These are phyloP conservation scores for Myripristis murdjan DNA, from an alignment of 2,797 vertebrate species.

Conservation along the genomic window DNA sequence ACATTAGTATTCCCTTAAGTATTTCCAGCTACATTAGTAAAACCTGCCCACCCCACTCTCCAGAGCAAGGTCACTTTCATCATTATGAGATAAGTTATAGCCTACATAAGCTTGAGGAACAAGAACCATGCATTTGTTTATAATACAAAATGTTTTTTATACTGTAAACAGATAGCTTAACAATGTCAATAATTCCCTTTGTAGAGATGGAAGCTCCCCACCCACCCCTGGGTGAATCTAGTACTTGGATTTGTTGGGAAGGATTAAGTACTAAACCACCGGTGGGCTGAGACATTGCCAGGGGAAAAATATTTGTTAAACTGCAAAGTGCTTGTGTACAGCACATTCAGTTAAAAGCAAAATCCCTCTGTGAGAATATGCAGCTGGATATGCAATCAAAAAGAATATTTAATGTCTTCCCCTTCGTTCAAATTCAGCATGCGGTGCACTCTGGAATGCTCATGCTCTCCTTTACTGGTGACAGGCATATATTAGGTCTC, in stretches of 20 bases:
- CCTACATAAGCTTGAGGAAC: conserved; percentile 53
- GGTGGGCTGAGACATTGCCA: conserved; percentile 79
- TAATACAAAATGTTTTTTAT: conserved; percentile 61
- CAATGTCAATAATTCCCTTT: conserved; percentile 84
- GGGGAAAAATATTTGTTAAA: conserved; percentile 85
- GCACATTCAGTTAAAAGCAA: conserved; percentile 82
- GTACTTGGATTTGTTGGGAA: conserved; percentile 76
- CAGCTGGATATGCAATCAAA: conserved; percentile 84
- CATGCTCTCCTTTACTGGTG: conserved; percentile 63
- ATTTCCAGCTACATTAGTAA: conserved; percentile 71
- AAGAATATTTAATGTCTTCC: conserved; percentile 84
- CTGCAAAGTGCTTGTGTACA: conserved; percentile 84
- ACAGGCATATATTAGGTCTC: conserved; percentile 70
- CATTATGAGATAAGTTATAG: conserved; percentile 58
- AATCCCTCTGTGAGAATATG: conserved; percentile 79
- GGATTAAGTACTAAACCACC: conserved; percentile 79
- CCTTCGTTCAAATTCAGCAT: conserved; percentile 77
- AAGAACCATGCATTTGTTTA: conserved; percentile 61
- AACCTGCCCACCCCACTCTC: conserved; percentile 67
- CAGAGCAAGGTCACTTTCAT: conserved; percentile 77
- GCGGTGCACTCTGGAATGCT: conserved; percentile 60
- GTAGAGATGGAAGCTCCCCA: conserved; percentile 70
- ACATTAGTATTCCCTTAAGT: conserved; percentile 80
- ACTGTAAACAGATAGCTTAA: conserved; percentile 78
- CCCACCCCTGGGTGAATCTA: conserved; percentile 68